Percentiles rank a stretch among this genome's conserved stretches.
These are phyloP conservation scores for Luehdorfia chinensis DNA, from an alignment of 1,140 invertebrate species.

Conservation along the genomic window DNA sequence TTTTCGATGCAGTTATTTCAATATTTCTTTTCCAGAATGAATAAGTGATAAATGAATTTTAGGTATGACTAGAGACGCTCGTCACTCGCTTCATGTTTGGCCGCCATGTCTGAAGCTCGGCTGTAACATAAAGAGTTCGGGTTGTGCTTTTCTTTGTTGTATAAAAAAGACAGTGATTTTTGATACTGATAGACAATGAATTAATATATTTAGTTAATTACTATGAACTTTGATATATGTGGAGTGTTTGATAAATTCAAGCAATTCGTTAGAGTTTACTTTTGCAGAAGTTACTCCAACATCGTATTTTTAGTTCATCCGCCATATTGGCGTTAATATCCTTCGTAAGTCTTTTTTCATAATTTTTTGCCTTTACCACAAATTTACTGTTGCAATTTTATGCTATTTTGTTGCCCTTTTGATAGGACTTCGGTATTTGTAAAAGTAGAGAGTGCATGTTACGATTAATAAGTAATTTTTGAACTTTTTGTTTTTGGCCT, in stretches of 20 bases:
- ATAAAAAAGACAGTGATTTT: slow-evolving; percentile 68
- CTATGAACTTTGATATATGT: slow-evolving; percentile 60
- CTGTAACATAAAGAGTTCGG: slow-evolving; percentile 65
- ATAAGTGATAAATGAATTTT: slow-evolving; percentile 57
- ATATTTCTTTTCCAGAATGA: slow-evolving; percentile 63
- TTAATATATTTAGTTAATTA: slow-evolving; percentile 51
- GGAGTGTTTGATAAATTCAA: slow-evolving; percentile 59
- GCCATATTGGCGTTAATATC: slow-evolving; percentile 76
- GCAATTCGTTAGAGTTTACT: slow-evolving; percentile 67
- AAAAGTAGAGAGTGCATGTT: slow-evolving; percentile 57
- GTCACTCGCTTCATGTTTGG: slow-evolving; percentile 61
- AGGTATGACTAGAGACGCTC: slow-evolving; percentile 62
- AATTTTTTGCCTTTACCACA: slow-evolving; percentile 64
- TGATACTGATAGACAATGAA: slow-evolving; percentile 58
- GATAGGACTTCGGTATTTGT: slow-evolving; percentile 40
- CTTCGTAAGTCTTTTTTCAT: slow-evolving; percentile 75
- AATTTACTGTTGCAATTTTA: slow-evolving; percentile 49
- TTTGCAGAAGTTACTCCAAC: slow-evolving; percentile 65
- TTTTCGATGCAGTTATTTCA: slow-evolving; percentile 55
- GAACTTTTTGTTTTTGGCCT: slow-evolving; percentile 60
- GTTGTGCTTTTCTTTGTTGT: slow-evolving; percentile 70
- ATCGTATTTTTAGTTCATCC: slow-evolving; percentile 77
- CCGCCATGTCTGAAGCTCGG: slow-evolving; percentile 74
- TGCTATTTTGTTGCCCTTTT: slow-evolving; percentile 50
- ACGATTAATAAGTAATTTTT: slow-evolving; percentile 45